Percentiles rank a stretch among this genome's conserved stretches.
These are phyloP conservation scores for Platyrinchus mystaceus DNA, from an alignment of 2,797 vertebrate species.

Conservation along the genomic window DNA sequence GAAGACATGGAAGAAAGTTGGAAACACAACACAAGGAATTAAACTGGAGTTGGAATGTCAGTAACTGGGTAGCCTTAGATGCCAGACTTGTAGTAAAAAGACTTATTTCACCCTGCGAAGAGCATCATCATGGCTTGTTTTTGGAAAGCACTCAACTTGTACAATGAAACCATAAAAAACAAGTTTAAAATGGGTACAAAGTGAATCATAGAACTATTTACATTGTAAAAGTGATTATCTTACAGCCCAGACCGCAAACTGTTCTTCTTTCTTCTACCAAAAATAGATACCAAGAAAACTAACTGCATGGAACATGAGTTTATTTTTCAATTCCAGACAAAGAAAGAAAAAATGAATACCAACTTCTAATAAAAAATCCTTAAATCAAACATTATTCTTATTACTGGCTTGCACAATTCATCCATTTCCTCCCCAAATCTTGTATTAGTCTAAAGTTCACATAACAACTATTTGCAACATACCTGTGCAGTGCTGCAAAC, in stretches of 20 bases:
- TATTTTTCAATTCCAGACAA: background rate
- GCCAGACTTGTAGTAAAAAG: background rate
- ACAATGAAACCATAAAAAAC: background rate
- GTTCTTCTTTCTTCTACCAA: background rate
- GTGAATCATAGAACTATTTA: background rate
- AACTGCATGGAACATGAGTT: background rate
- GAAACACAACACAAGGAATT: background rate
- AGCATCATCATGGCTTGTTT: background rate
- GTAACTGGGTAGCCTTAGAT: background rate
- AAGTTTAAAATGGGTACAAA: background rate
- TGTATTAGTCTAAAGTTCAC: background rate
- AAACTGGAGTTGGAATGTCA: background rate
- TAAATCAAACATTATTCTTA: background rate
- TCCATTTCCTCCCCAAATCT: background rate
- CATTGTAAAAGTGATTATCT: background rate
- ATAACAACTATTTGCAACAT: background rate
- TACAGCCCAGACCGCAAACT: background rate
- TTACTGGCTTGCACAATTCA: background rate
- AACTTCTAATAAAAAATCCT: background rate
- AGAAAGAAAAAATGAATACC: background rate
- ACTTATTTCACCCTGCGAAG: background rate
- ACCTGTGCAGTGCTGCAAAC: constrained; percentile 22
- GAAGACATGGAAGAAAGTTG: background rate
- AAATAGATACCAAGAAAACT: background rate
- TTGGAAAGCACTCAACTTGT: background rate